Evolutionary conservation across 2,797 vertebrate species (phyloP), one percentile per base, ranked within the genome.

Genomic region (Pangasius macronema): DNA sequence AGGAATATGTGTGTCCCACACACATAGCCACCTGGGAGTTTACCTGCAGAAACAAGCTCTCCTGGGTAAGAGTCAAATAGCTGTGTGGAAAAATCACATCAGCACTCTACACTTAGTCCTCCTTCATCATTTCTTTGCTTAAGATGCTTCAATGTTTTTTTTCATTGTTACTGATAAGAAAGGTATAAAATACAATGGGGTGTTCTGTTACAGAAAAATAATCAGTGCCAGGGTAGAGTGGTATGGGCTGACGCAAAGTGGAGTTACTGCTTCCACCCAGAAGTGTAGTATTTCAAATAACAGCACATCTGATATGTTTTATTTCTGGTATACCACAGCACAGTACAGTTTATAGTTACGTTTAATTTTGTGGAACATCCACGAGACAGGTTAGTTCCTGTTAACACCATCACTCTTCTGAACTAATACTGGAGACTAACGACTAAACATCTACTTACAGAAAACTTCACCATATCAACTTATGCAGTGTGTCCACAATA

Each of bases 11-110:
- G 76, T 96, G 96, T 87, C 91, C 93, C 0, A 96, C 95, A 1
- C 92, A 94, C 84, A 73, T 96, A 8, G 94, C 95, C 5, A 91
- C 95, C 0, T 95, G 93, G 95, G 96, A 97, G 49, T 96, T 94
- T 63, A 85, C 91, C 0, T 95, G 95, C 92, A 94, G 93, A 83
- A 93, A 96, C 22, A 76, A 90, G n/a, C 90, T 96, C 55, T 82
- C 94, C 1, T 96, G 95, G 96, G 96, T 97, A 91, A 93, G 93
- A 81, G 55, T 24, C 2, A 1, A 27, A 30, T 49, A 30, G 5
- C 0, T 5, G 30, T 63, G n/a, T 83, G 82, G 76, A 39, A 83
- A 70, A 83, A 68, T 51, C 82, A 55, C n/a, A 65, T 18, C 77
- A 39, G 33, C 33, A 53, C 57, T 53, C 9, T 72, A 46, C 3